A percentile compares a stretch with the other conserved stretches of the same genome.
Evolutionary conservation across 2,113 vertebrate species (phyloP).

Genomic region (Cyprinodon brontotheroides): DNA sequence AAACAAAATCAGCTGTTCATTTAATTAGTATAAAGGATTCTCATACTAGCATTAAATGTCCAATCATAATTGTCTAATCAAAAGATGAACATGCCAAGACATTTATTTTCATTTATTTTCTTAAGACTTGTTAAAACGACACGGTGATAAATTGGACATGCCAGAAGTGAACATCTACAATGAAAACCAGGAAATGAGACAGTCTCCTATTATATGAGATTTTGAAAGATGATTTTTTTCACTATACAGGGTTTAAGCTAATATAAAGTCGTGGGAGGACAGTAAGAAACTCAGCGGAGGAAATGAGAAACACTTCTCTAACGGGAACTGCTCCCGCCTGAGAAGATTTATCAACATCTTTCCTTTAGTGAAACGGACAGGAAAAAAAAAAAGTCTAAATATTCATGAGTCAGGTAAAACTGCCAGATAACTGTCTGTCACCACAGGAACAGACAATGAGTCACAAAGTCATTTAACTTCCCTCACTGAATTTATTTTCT

Average conservation of each 20-base stretch:
- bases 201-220: too few relatives aligned
- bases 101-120: background rate
- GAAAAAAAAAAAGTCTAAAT: constrained; percentile 22
- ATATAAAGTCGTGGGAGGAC: background rate
- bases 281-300: background rate
- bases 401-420: constrained; percentile 27
- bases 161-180: background rate
- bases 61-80: background rate
- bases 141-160: background rate
- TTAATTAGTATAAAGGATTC: background rate
- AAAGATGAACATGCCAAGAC: background rate
- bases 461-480: constrained; percentile 25
- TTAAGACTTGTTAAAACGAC: background rate
- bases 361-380: constrained; percentile 7
- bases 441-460: constrained; percentile 12
- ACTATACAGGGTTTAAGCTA: background rate
- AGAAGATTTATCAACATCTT: constrained; percentile 24
- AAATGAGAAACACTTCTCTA: background rate
- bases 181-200: too few relatives aligned
- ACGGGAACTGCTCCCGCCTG: constrained; percentile 2
- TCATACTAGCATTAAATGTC: constrained; percentile 6
- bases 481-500: constrained; percentile 5
- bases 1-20: constrained; percentile 28
- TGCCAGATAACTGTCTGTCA: constrained; percentile 25
- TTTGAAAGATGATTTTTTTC: background rate